Evolutionary conservation across 2,888 invertebrate species (phyloP), one percentile per base, ranked within the genome.

Genomic region (Clunio marinus): DNA sequence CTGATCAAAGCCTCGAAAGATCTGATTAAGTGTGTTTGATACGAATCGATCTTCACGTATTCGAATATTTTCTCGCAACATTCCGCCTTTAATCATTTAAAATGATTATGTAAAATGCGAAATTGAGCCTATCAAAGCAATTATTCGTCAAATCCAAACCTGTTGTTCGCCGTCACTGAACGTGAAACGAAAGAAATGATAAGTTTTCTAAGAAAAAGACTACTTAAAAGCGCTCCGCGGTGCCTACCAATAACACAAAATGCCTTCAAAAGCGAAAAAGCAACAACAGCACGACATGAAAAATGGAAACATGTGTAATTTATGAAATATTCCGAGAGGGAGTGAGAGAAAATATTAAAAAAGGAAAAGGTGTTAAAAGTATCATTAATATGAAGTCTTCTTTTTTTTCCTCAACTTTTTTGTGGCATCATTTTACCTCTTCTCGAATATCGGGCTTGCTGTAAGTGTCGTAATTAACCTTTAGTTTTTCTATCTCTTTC

Each of bases 281-380:
- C 32, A 4, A 10, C 32, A 32, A 10, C 4, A 10, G 10, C 32
- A 7, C 32, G 32, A 57, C 24, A 57, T 27, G 57, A 57, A 57
- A 3, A 25, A 57, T 57, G 25, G 57, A 57, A 57, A 57, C 57
- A 57, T 57, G 57, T 57, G 57, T 57, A 57, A 57, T 57, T 57
- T 57, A 57, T 57, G 57, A 57, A 57, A 51, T 51, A 41, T 41
- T n/a, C 15, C 10, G 15, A 41, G 41, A 41, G 22, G 20, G 10
- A 57, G 25, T 25, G 15, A 41, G 41, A 41, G 22, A 51, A 22
- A 57, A 57, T 25, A 57, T 4, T 25, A 57, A 57, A 25, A 57
- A 57, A 57, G 57, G 27, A 57, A 57, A 57, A 57, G 57, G 57
- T 57, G 57, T 57, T 27, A 57, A 57, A 57, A 57, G 51, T 22